These are phyloP conservation scores for Crypturellus undulatus DNA, from an alignment of 2,113 vertebrate species.

Conservation along the genomic window DNA sequence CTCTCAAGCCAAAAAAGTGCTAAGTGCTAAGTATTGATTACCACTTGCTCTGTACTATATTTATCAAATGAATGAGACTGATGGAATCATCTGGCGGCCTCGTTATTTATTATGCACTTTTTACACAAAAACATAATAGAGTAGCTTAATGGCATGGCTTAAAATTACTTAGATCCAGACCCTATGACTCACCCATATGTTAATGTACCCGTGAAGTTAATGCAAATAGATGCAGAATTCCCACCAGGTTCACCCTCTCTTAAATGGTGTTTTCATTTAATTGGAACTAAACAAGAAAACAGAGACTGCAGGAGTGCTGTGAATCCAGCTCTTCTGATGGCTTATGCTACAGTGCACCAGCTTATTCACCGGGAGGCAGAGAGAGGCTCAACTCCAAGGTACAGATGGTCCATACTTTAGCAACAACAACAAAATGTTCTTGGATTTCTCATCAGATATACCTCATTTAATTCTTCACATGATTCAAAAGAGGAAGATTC, in stretches of 20 bases:
- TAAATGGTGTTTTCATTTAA: neutral
- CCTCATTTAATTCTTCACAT: neutral
- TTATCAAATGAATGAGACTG: slow-evolving; percentile 21
- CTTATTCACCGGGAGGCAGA: neutral
- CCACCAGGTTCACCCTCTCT: neutral
- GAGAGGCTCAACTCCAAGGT: neutral
- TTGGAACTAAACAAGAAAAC: neutral
- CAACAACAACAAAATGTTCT: neutral
- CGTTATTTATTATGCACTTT: slow-evolving; percentile 39
- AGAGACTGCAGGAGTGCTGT: neutral
- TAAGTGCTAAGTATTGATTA: slow-evolving; percentile 62
- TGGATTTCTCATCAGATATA: neutral
- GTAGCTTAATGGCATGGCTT: neutral
- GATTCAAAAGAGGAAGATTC: neutral
- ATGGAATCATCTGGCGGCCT: slow-evolving; percentile 10
- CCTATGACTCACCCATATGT: neutral
- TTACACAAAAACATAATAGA: slow-evolving; percentile 21
- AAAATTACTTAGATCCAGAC: slow-evolving; percentile 1
- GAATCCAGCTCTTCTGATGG: neutral
- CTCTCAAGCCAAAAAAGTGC: slow-evolving; percentile 1
- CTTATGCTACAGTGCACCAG: neutral
- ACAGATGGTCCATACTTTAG: neutral
- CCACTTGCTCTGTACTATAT: neutral
- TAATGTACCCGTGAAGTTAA: neutral
- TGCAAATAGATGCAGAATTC: slow-evolving; percentile 13